A percentile compares a stretch with the other conserved stretches of the same genome.
Evolutionary conservation across 2,888 invertebrate genomes (phyloP).

Genomic region (Helobdella robusta): DNA sequence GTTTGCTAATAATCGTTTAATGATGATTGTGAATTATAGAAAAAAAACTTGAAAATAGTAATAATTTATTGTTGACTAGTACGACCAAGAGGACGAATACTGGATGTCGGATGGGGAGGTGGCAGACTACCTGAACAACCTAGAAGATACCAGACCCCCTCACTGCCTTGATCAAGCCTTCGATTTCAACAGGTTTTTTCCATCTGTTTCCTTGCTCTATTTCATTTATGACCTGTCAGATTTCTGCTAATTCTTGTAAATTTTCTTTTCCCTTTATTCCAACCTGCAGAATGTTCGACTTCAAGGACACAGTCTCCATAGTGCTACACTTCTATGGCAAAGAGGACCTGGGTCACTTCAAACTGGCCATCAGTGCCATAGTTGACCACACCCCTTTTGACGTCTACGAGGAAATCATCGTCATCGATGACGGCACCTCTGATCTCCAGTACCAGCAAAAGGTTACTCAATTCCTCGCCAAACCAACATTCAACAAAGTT

Average conservation of each 20-base stretch:
- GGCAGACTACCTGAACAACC: slow-evolving; percentile 24
- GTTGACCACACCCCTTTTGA: slow-evolving; percentile 32
- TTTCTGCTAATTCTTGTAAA: too few species aligned
- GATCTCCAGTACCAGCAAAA: slow-evolving; percentile 21
- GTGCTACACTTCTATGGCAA: slow-evolving; percentile 33
- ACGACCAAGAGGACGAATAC: slow-evolving; percentile 15
- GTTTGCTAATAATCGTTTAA: too few species aligned
- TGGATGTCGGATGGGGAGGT: slow-evolving; percentile 32
- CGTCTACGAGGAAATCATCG: slow-evolving; percentile 33
- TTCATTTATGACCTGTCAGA: too few species aligned
- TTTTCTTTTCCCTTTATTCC: too few species aligned
- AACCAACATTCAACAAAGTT: slow-evolving; percentile 30
- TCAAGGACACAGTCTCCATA: slow-evolving; percentile 30
- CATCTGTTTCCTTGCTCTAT: neutral
- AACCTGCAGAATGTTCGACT: slow-evolving; percentile 7
- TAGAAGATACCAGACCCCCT: slow-evolving; percentile 32
- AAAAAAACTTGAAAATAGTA: neutral
- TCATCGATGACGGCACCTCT: slow-evolving; percentile 35
- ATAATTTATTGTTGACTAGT: neutral
- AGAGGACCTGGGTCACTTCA: slow-evolving; percentile 29
- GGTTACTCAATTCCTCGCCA: slow-evolving; percentile 28
- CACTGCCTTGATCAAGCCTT: slow-evolving; percentile 29
- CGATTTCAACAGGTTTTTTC: slow-evolving; percentile 20
- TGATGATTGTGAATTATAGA: too few species aligned
- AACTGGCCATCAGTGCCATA: slow-evolving; percentile 32